Evolutionary conservation across 2,888 invertebrate species (phyloP).

Genomic region (Cantharis rufa): DNA sequence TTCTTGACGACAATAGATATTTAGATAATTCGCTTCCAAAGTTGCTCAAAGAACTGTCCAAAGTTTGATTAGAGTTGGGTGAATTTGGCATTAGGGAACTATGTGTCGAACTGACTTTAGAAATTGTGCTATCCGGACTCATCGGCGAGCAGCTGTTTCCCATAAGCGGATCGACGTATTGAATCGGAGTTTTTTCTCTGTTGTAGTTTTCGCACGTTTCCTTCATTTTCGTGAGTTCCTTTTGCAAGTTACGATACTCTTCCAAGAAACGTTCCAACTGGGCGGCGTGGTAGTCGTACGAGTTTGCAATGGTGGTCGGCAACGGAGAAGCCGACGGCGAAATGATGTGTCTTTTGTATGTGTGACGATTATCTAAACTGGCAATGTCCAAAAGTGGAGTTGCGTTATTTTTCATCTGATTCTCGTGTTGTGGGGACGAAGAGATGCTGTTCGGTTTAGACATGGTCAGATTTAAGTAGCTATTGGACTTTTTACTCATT

Average conservation of each 20-base stretch:
- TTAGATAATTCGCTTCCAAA: constrained; percentile 60
- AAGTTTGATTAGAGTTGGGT: constrained; percentile 36
- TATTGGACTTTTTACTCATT: constrained; percentile 64
- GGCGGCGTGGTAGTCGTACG: constrained; percentile 78
- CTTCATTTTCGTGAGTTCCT: constrained; percentile 80
- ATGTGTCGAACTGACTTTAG: constrained; percentile 62
- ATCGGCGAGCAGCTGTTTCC: constrained; percentile 49
- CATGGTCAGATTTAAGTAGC: constrained; percentile 70
- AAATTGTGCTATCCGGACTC: constrained; percentile 56
- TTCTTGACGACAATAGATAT: constrained; percentile 46
- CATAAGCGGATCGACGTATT: constrained; percentile 56
- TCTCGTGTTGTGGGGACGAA: constrained; percentile 64
- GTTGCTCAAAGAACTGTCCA: constrained; percentile 54
- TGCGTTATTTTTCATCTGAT: constrained; percentile 51
- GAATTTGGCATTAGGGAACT: constrained; percentile 45
- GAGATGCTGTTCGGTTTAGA: constrained; percentile 66
- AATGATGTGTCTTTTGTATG: constrained; percentile 35
- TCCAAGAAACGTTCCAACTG: constrained; percentile 79
- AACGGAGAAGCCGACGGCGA: constrained; percentile 35
- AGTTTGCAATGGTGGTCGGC: constrained; percentile 54
- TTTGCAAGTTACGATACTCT: constrained; percentile 76
- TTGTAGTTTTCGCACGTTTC: constrained; percentile 69
- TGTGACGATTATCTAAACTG: constrained; percentile 57
- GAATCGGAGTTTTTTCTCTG: constrained; percentile 29
- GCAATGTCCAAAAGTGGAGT: constrained; percentile 67